Percentiles rank a stretch among this genome's conserved stretches.
Conservation (phyloP, 2,113 vertebrate genomes). For the Campylomormyrus tamandua region DNA sequence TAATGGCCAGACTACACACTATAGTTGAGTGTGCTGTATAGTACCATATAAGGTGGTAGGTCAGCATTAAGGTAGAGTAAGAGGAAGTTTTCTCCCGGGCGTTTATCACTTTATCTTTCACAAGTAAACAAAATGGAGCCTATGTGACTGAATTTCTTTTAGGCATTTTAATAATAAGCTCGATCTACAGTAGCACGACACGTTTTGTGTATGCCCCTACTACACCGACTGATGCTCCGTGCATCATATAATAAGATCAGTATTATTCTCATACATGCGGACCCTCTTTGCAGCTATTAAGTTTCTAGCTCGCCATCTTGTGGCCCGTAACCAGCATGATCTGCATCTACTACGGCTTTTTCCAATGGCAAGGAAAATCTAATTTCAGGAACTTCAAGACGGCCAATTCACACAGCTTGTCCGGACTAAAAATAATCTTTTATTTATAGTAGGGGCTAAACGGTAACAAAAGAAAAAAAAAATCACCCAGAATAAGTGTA, state of each 20-base stretch:
- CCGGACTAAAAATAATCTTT: slow-evolving; percentile 52
- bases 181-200: not conserved
- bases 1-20: not conserved
- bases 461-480: slow-evolving; percentile 36
- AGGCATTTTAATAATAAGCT: not conserved
- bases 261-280: not conserved
- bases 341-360: slow-evolving; percentile 39
- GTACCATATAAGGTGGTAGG: not conserved
- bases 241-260: not conserved
- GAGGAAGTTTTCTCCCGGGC: not conserved
- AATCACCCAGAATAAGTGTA: slow-evolving; percentile 27
- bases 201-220: not conserved
- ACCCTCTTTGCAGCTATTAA: not conserved
- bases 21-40: not conserved
- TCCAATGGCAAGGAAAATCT: slow-evolving; percentile 57
- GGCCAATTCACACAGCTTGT: slow-evolving; percentile 46
- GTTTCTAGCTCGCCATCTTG: slow-evolving; percentile 52
- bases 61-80: not conserved
- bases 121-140: not conserved
- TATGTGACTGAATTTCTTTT: not conserved
- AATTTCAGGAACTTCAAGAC: slow-evolving; percentile 38
- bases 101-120: not conserved
- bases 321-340: slow-evolving; percentile 49
- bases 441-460: slow-evolving; percentile 58
- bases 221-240: not conserved